phyloP scores from a whole-genome alignment of 2,888 invertebrate genomes.

The Lissocephala sabroskyi region DNA sequence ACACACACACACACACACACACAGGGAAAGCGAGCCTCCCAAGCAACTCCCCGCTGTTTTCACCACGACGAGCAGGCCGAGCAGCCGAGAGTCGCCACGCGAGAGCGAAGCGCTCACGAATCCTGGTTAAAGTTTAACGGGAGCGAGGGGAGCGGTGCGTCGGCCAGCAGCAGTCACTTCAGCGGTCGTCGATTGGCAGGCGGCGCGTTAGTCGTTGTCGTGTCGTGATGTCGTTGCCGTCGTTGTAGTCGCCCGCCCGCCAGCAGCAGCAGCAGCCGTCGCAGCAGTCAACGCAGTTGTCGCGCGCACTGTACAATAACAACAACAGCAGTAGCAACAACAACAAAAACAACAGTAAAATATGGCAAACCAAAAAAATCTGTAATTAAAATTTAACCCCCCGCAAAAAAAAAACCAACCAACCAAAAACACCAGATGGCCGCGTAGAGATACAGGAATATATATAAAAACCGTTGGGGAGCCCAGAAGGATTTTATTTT shows the following conservation, averaged over 20 bases:
- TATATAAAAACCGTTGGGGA: too few relatives aligned
- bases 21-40: neutral
- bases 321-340: constrained; percentile 1
- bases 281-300: constrained; percentile 2
- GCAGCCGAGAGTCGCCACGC: neutral
- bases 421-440: neutral
- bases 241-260: constrained; percentile 17
- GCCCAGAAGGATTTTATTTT: too few relatives aligned
- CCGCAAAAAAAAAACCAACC: neutral
- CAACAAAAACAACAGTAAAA: neutral
- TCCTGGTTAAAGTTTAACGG: constrained; percentile 11
- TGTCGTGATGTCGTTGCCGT: constrained; percentile 67
- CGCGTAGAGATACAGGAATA: too few relatives aligned
- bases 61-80: constrained; percentile 33
- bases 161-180: constrained; percentile 17
- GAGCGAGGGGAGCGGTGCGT: neutral
- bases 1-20: neutral
- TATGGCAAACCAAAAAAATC: neutral
- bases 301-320: constrained; percentile 4
- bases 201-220: constrained; percentile 62
- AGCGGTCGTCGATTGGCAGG: constrained; percentile 12
- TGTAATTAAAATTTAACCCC: too few relatives aligned
- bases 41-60: constrained; percentile 10
- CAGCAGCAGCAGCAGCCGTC: constrained; percentile 2
- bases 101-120: constrained; percentile 17